Percentiles rank a stretch among this genome's conserved stretches.
Evolutionary conservation across 2,113 vertebrate species (phyloP).

Genomic region (Cyanistes caeruleus): DNA sequence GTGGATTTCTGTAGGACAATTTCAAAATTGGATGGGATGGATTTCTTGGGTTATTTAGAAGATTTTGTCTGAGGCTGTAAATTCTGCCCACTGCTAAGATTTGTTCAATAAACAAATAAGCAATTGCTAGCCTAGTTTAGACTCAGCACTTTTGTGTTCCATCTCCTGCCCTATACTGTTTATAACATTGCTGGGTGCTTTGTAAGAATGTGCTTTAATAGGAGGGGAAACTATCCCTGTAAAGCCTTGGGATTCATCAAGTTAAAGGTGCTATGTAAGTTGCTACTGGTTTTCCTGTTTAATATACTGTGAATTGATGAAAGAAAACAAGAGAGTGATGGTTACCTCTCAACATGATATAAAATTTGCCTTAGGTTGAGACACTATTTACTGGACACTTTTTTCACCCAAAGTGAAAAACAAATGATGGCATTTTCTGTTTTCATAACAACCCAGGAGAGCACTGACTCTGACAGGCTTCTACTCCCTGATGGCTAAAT

Average conservation of each 20-base stretch:
- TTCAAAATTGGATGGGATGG: not conserved
- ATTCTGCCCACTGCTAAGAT: not conserved
- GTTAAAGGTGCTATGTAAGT: not conserved
- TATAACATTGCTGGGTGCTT: not conserved
- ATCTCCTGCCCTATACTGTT: not conserved
- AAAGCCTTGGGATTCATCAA: not conserved
- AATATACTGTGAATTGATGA: not conserved
- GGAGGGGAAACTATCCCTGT: not conserved
- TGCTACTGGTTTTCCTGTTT: not conserved
- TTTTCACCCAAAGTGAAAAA: conserved; percentile 67
- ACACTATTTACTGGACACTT: conserved; percentile 26
- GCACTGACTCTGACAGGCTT: conserved; percentile 56
- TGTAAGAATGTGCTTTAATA: not conserved
- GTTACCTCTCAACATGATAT: not conserved
- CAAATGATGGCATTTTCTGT: conserved; percentile 61
- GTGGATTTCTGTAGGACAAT: not conserved
- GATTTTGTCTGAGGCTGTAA: not conserved
- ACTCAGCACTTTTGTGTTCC: not conserved
- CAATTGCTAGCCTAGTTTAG: not conserved
- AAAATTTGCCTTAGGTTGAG: conserved; percentile 30
- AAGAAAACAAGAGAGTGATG: not conserved
- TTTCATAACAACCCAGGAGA: conserved; percentile 70
- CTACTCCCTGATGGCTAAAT: conserved; percentile 26
- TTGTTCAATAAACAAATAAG: not conserved
- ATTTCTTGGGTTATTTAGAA: not conserved